Percentiles rank a stretch among this genome's conserved stretches.
These are phyloP conservation scores for Malacosoma neustria DNA, from an alignment of 2,888 invertebrate species.

Conservation along the genomic window DNA sequence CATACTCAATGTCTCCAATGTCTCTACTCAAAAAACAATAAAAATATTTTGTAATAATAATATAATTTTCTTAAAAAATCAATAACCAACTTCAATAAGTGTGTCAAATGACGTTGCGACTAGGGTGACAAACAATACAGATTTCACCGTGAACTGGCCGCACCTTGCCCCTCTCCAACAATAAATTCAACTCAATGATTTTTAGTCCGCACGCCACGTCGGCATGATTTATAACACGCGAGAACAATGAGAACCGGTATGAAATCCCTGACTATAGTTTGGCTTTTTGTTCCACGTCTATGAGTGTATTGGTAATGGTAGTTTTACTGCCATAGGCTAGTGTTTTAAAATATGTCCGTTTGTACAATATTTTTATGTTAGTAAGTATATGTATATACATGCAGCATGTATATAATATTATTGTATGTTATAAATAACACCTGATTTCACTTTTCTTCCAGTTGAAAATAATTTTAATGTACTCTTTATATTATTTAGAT, in stretches of 20 bases:
- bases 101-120: background rate
- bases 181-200: conserved; percentile 62
- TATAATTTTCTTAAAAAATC: too few relatives aligned
- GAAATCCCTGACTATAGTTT: background rate
- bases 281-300: background rate
- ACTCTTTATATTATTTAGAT: too few relatives aligned
- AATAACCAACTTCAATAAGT: background rate
- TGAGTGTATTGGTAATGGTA: background rate
- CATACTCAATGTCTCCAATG: too few relatives aligned
- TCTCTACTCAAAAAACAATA: too few relatives aligned
- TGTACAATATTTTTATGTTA: too few relatives aligned
- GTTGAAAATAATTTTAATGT: too few relatives aligned
- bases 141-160: conserved; percentile 19
- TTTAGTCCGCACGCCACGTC: conserved; percentile 62
- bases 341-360: too few relatives aligned
- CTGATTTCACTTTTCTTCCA: too few relatives aligned
- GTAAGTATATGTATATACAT: too few relatives aligned
- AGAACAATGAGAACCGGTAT: conserved; percentile 54
- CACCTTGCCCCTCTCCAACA: conserved; percentile 42
- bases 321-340: background rate
- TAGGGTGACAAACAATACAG: conserved; percentile 5
- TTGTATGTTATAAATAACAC: too few relatives aligned
- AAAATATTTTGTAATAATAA: too few relatives aligned
- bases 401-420: too few relatives aligned
- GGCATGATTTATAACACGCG: conserved; percentile 55